Evolutionary conservation across 2,888 invertebrate species (phyloP), one percentile per base, ranked within the genome.

Genomic region (Orthosia cruda): DNA sequence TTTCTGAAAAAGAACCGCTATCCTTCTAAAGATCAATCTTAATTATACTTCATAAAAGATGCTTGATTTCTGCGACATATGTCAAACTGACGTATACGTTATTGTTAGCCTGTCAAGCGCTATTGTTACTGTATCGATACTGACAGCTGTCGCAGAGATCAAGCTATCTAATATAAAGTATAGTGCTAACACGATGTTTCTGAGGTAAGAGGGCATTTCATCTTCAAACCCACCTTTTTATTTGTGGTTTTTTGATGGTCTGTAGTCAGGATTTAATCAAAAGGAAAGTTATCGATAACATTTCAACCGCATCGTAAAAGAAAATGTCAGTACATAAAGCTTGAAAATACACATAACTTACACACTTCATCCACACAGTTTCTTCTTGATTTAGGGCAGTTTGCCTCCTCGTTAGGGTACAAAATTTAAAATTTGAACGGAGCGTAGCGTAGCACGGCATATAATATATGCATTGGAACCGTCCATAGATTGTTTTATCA

Each of bases 391-490:
- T 64, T 20, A 52, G 55, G 57, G 12, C 68, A 80, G 80, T 74
- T 69, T 66, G 52, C 68, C 50, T 54, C 32, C 72, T 77, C 58
- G 71, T 71, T 72, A 72, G 59, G 50, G 18, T 23, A 57, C 59
- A 71, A 86, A 84, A 61, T 86, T 78, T 72, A 81, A 87, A 80
- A 57, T 74, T 81, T 58, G 75, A 70, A 20, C 58, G 52, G 65
- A 77, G 69, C 77, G 55, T 67, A 61, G 40, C 40, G 58, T 58
- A 76, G 47, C 16, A n/a, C 4, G 50, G 45, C 71, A 74, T 57
- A 83, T 78, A 84, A 87, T 86, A 74, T 88, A 84, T 88, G 80
- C 77, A 88, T 70, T 78, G 76, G 74, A 68, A 61, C 64, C 61
- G 71, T 55, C 45, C 62, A 74, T 81, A 77, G 77, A 85, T 83